A percentile compares a stretch with the other conserved stretches of the same genome.
phyloP scores from a whole-genome alignment of 2,888 invertebrate species.

The Polyommatus icarus region DNA sequence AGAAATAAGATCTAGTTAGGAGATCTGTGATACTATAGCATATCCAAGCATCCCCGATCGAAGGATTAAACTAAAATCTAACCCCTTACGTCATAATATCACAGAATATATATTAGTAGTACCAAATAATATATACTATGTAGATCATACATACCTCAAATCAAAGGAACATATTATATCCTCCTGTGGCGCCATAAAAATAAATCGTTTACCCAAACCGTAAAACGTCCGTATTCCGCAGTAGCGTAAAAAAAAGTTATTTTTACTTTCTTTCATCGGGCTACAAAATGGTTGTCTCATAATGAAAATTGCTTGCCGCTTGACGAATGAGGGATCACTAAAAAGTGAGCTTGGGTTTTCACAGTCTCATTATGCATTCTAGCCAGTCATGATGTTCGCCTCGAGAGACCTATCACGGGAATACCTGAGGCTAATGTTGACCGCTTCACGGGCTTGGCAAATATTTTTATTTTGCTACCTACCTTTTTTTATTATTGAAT shows the following conservation, averaged over 20 bases:
- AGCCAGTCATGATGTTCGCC: conserved; percentile 42
- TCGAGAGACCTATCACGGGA: conserved; percentile 43
- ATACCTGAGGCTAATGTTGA: conserved; percentile 45
- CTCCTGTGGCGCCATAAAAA: conserved; percentile 14
- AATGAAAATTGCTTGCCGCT: conserved; percentile 17
- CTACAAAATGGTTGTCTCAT: conserved; percentile 38
- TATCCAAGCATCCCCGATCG: too few species aligned
- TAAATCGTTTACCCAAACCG: conserved; percentile 32
- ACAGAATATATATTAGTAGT: too few species aligned
- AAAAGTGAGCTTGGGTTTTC: conserved; percentile 28
- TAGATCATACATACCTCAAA: background rate
- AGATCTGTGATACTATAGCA: too few species aligned
- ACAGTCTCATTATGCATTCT: conserved; percentile 44
- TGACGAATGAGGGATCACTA: conserved; percentile 29
- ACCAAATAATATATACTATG: too few species aligned
- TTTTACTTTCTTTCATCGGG: conserved; percentile 35
- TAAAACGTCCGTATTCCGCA: conserved; percentile 30
- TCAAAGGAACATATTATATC: background rate
- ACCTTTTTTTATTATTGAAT: too few species aligned
- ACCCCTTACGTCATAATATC: too few species aligned
- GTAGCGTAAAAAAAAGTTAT: conserved; percentile 30
- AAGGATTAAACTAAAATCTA: too few species aligned
- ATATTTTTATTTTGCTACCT: conserved; percentile 11
- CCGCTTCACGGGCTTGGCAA: conserved; percentile 33
- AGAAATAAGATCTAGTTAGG: too few species aligned